Evolutionary conservation across 2,888 invertebrate species (phyloP), one percentile per base, ranked within the genome.

Genomic region (Parnassius orleans): DNA sequence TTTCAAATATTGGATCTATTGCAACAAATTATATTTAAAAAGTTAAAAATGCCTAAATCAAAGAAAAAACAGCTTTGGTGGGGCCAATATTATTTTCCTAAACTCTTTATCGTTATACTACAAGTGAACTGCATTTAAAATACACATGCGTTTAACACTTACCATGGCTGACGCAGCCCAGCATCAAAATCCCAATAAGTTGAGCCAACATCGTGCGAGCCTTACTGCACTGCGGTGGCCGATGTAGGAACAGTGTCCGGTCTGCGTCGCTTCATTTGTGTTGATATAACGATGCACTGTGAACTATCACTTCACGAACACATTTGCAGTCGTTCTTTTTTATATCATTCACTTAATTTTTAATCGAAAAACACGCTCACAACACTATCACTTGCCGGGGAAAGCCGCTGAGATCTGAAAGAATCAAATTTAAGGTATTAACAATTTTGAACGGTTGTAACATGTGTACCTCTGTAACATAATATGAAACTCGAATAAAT

Each of bases 241-340:
- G 19, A 69, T 60, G 71, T 68, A 60, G 67, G 67, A 33, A 65
- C 66, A 66, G 66, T 63, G 72, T 77, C 74, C 66, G 69, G 71
- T 79, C 79, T 81, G 66, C 80, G 86, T 69, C 89, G 90, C 90
- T 80, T 87, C 89, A 90, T 90, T 87, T 79, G 87, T 83, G 72
- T 75, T 43, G 71, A 68, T 51, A 33, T 53, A 48, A 42, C 57
- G 46, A 53, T 55, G 54, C 53, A 58, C 62, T 50, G 48, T 14
- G 19, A 1, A 44, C 3, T 42, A 50, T 58, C 58, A 54, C 55
- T 58, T 55, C 44, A 42, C 50, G 19, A 43, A 50, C 46, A 48
- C 48, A 57, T 53, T 24, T 24, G 10, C 12, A 50, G 24, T 46
- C 14, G 24, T 12, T 15, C 14, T 41, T 57, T 19, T 10, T 5